phyloP scores from a whole-genome alignment of 2,113 vertebrate genomes.

The Hippocampus guttulatus region DNA sequence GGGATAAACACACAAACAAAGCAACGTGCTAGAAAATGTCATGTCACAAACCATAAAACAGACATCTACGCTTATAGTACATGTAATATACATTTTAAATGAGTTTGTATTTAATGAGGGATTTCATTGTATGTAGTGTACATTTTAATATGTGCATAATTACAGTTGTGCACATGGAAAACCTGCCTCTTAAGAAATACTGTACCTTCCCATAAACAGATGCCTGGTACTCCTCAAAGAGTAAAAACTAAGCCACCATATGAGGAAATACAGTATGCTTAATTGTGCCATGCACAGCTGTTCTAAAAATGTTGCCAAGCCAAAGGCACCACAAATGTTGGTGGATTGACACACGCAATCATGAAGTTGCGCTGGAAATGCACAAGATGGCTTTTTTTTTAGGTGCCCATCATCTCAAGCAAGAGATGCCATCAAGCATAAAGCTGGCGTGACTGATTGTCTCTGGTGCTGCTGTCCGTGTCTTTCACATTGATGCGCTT shows the following conservation, averaged over 20 bases:
- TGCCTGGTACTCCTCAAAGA: not conserved
- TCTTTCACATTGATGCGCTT: slow-evolving; percentile 47
- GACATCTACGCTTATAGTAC: not conserved
- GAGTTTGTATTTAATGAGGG: too few relatives aligned
- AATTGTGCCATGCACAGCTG: not conserved
- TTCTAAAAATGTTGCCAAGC: not conserved
- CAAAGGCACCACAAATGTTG: not conserved
- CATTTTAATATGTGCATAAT: not conserved
- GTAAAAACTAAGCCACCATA: not conserved
- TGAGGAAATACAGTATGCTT: not conserved
- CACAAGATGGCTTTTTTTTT: slow-evolving; percentile 25
- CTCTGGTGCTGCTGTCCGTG: slow-evolving; percentile 52
- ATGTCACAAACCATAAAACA: not conserved
- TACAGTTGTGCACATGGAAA: not conserved
- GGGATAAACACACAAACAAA: not conserved
- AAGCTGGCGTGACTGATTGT: slow-evolving; percentile 51
- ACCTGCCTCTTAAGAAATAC: not conserved
- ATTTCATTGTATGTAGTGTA: not conserved
- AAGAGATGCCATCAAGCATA: slow-evolving; percentile 40
- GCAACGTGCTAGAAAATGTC: too few relatives aligned
- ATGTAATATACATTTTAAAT: too few relatives aligned
- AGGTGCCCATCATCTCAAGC: slow-evolving; percentile 25
- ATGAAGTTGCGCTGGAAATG: slow-evolving; percentile 16
- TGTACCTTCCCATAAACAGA: not conserved
- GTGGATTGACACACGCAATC: not conserved